Percentiles rank a stretch among this genome's conserved stretches.
Conservation (phyloP, 2,888 invertebrate species). For the Pseudococcus longispinus region DNA sequence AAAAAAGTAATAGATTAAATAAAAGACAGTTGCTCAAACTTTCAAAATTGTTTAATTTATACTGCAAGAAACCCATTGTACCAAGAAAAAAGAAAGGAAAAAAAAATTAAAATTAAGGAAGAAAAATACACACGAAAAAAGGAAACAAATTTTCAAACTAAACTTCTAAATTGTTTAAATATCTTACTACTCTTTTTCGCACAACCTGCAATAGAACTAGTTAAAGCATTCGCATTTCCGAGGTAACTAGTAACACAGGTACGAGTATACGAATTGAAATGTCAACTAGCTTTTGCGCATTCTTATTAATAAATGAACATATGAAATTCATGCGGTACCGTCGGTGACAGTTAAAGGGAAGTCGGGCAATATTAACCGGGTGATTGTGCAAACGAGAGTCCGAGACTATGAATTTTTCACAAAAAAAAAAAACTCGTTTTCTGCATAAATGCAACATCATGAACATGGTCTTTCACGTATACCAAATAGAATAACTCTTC, state of each 20-base stretch:
- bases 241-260: background rate
- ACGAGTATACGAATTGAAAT: background rate
- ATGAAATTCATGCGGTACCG: background rate
- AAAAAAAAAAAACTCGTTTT: conserved; percentile 23
- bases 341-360: background rate
- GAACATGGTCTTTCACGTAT: conserved; percentile 35
- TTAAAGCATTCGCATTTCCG: background rate
- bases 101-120: background rate
- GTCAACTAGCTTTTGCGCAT: background rate
- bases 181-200: background rate
- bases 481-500: conserved; percentile 31
- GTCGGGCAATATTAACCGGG: background rate
- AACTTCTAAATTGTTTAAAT: background rate
- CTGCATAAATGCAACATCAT: conserved; percentile 27
- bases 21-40: conserved; percentile 38
- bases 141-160: background rate
- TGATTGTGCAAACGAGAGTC: conserved; percentile 25
- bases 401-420: conserved; percentile 38
- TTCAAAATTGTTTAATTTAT: conserved; percentile 22
- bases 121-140: background rate
- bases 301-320: conserved; percentile 5
- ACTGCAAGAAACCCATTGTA: background rate
- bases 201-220: background rate
- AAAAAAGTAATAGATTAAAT: conserved; percentile 35
- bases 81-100: background rate